Base-by-base conservation (phyloP, 1,140 invertebrate species). In the Doryteuthis pealeii region DNA sequence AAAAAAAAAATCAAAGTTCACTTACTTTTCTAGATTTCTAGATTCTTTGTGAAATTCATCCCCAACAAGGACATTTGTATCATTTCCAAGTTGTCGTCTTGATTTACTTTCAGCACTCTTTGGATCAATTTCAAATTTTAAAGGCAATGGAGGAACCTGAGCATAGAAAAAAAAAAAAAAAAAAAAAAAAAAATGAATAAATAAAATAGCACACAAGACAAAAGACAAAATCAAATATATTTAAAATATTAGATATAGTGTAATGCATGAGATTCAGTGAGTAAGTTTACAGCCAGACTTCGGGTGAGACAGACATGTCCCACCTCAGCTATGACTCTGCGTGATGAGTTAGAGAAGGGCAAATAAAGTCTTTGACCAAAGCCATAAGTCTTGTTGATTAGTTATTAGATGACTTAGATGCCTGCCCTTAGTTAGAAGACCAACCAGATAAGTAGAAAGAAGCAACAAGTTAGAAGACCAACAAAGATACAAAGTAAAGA, bases 1-100 rank as follows among this genome's bases (percentile, higher is more conserved):
- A 40, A 40, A 40, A 40, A 10, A 40, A 40, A 62, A 4, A 58
- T 8, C n/a, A n/a, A 62, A 28, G 18, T 62, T 68, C 14, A 73
- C 81, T 82, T 82, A 89, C 85, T 86, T 87, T 82, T 89, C 85
- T 45, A 89, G 66, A 70, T 85, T 81, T 70, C 82, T 79, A 74
- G 86, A 89, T 73, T 89, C 88, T 77, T 85, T 86, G 15, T 86
- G 79, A 79, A 89, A 89, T 65, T 89, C 86, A 78, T 89, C 89
- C 54, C 84, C 85, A 70, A 86, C 85, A 15, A 89, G 72, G 30
- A 87, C 80, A 76, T 85, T 86, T 2, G 85, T 85, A 54, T 80
- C 76, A 70, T 70, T 84, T 62, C 88, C 88, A n/a, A 88, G 75
- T 73, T 87, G 82, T 77, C 84, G 82, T 69, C 84, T 85, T 70